Evolutionary conservation across 2,113 vertebrate genomes (phyloP), one percentile per base, ranked within the genome.

Genomic region (Nesoenas mayeri): DNA sequence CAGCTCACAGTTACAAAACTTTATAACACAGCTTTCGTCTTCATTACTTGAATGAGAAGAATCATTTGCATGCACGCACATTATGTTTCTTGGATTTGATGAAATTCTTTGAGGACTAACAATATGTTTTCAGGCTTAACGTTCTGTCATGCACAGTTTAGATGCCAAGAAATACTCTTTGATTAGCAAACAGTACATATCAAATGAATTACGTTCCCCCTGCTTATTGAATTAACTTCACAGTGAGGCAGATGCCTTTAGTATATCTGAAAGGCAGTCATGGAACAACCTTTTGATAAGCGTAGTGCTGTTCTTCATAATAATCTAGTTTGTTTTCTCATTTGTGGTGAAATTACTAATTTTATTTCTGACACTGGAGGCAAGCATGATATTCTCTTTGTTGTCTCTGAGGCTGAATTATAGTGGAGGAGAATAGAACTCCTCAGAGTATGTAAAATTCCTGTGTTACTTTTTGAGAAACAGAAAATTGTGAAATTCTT

Each of bases 391-490:
- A 69, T 29, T 84, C 69, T 79, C 75, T 81, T 84, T 79, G 57
- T 94, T 97, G 62, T 79, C 81, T 92, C 74, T 80, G 66, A 91
- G 58, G n/a, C 29, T 91, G 91, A 96, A 85, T 96, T 96, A 92
- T 74, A 48, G 2, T 72, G 72, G 66, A 70, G 83, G 47, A 20
- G 64, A 95, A 94, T 28, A 88, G 47, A 47, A 85, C 25, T 88
- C 57, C 51, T 85, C 48, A 91, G 88, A 91, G 40, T 61, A 70
- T 47, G n/a, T 21, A 87, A 62, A 89, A 94, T 92, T 92, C 81
- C 84, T 89, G 65, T 91, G 44, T 70, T 95, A 83, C 79, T 97
- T 97, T 12, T 92, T 4, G 13, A 70, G 84, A 94, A 83, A 42
- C 22, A 89, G 56, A 88, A 86, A 78, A 61, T 60, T 40, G 40